A percentile compares a stretch with the other conserved stretches of the same genome.
Conservation (phyloP, 2,113 vertebrate species). For the Psophia crepitans region DNA sequence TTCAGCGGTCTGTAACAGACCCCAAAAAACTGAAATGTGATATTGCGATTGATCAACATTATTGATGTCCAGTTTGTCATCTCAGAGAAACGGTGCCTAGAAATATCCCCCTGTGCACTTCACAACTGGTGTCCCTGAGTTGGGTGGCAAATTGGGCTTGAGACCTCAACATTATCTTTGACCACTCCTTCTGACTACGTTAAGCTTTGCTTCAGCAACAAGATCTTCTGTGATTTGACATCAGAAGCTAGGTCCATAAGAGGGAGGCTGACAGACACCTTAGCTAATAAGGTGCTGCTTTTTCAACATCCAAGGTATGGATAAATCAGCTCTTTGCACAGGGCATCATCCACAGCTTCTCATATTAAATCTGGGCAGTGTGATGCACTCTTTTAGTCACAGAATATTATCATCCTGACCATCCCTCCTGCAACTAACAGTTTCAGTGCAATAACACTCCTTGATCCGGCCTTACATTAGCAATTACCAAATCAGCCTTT, state of each 20-base stretch:
- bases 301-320: not conserved
- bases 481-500: slow-evolving; percentile 34
- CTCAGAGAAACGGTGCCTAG: not conserved
- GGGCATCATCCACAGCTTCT: not conserved
- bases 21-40: too few species aligned
- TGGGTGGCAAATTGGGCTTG: not conserved
- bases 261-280: not conserved
- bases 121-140: not conserved
- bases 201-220: not conserved
- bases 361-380: not conserved
- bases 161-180: not conserved
- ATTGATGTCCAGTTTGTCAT: not conserved
- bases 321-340: not conserved
- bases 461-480: not conserved
- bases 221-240: not conserved
- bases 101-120: not conserved
- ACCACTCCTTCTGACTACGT: not conserved
- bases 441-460: slow-evolving; percentile 2
- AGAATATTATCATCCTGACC: not conserved
- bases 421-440: not conserved
- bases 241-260: not conserved
- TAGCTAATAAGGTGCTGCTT: not conserved
- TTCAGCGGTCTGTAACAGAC: too few species aligned
- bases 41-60: too few species aligned
- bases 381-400: not conserved